Evolutionary conservation across 2,888 invertebrate species (phyloP), one percentile per base, ranked within the genome.

Genomic region (Formica aserva): DNA sequence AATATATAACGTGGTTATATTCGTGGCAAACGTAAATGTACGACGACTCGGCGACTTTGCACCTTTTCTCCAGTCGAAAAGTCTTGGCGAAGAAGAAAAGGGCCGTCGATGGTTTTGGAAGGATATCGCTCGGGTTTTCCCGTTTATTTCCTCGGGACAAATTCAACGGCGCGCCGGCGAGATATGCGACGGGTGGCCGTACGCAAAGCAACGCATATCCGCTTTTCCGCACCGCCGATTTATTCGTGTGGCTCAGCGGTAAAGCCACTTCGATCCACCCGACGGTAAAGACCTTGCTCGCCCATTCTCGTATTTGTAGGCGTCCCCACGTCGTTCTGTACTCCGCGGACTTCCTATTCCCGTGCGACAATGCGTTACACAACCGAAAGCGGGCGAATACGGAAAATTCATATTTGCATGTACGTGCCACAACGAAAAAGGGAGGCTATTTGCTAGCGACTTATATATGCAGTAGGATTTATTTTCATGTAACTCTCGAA

Each of bases 211-310:
- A 90, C 92, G 92, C 92, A 91, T 91, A 91, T 93, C 92, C 92
- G 92, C 91, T 92, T 93, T 92, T 93, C 91, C 92, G 86, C 91
- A 66, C 86, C 84, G 87, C 87, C 91, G 89, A 92, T 92, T 92
- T 92, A 92, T 92, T 91, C 87, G 85, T 88, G 85, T 87, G 85
- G 87, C 87, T 87, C 71, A 82, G 74, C 82, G 81, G 86, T 83
- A 85, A 87, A 87, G 89, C 88, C 69, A 69, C 62, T 76, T 76
- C 86, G 71, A 84, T 81, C 81, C 85, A 82, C 71, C 52, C 71
- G 66, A 75, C 83, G 86, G 75, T 78, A 82, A 86, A 84, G 82
- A 78, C 83, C 78, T 82, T 76, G 81, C 77, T 75, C 76, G 82
- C 62, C 65, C 78, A 60, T 77, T 52, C 65, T 82, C 80, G 66